phyloP scores from a whole-genome alignment of 2,888 invertebrate species.

The Macrophya annulata region DNA sequence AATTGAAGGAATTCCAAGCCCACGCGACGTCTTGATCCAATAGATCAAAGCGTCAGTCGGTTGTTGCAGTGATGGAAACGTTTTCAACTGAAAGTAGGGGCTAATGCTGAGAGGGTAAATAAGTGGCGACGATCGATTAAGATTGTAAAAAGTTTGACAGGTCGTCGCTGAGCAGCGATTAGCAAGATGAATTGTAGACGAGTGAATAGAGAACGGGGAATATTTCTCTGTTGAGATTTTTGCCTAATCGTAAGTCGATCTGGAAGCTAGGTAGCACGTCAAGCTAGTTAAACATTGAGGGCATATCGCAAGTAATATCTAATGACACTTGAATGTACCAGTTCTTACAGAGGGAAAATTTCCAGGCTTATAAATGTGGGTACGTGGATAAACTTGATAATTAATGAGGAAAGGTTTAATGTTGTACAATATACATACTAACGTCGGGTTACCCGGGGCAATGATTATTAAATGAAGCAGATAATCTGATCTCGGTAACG shows the following conservation, averaged over 20 bases:
- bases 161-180: background rate
- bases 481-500: conserved; percentile 6
- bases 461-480: conserved; percentile 3
- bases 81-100: conserved; percentile 21
- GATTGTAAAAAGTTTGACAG: conserved; percentile 27
- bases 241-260: background rate
- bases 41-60: conserved; percentile 33
- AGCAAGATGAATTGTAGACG: conserved; percentile 34
- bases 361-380: conserved; percentile 16
- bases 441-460: background rate
- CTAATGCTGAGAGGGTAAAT: conserved; percentile 35
- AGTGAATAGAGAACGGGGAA: background rate
- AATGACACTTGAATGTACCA: background rate
- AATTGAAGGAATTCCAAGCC: conserved; percentile 34
- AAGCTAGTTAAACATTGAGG: background rate
- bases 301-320: background rate
- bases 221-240: conserved; percentile 6
- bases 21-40: conserved; percentile 51
- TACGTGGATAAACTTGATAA: conserved; percentile 22
- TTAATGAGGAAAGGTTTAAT: conserved; percentile 31
- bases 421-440: conserved; percentile 13
- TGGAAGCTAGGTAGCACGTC: background rate
- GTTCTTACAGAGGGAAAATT: conserved; percentile 5
- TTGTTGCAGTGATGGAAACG: conserved; percentile 35
- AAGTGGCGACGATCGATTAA: conserved; percentile 43